These are phyloP conservation scores for Sitobion miscanthi DNA, from an alignment of 1,140 invertebrate species.

Conservation along the genomic window DNA sequence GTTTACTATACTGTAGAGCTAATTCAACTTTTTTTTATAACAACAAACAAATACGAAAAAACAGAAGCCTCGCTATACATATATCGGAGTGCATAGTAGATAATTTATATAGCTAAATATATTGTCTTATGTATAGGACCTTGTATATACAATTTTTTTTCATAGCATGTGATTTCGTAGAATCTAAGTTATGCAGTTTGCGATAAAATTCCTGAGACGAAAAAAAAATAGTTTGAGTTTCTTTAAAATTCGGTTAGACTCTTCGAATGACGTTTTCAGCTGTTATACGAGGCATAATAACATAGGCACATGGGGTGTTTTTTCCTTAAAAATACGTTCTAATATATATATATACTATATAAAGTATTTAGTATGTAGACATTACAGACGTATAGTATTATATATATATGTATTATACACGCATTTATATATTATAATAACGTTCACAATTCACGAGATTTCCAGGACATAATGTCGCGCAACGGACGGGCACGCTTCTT, in stretches of 20 bases:
- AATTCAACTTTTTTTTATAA: not conserved
- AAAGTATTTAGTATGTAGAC: too few relatives aligned
- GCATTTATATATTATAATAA: not conserved
- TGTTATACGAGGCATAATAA: not conserved
- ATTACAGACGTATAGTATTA: too few relatives aligned
- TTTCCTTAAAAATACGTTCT: conserved; percentile 41
- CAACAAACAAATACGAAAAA: not conserved
- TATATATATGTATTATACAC: too few relatives aligned
- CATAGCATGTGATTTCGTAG: not conserved
- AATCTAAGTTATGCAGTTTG: not conserved
- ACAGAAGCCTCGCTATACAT: not conserved
- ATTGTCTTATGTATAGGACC: not conserved
- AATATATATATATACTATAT: too few relatives aligned
- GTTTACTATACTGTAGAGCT: not conserved
- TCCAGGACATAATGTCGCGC: conserved; percentile 17
- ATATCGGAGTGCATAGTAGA: not conserved
- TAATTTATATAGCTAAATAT: not conserved
- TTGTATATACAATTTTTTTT: not conserved
- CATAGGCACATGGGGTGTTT: not conserved
- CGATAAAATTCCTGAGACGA: not conserved
- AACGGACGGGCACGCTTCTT: conserved; percentile 55
- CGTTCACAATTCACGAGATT: not conserved
- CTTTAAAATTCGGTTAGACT: conserved; percentile 26
- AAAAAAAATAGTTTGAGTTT: conserved; percentile 24
- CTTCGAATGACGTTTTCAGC: conserved; percentile 20